Evolutionary conservation across 2,888 invertebrate species (phyloP).

Genomic region (Griposia aprilina): DNA sequence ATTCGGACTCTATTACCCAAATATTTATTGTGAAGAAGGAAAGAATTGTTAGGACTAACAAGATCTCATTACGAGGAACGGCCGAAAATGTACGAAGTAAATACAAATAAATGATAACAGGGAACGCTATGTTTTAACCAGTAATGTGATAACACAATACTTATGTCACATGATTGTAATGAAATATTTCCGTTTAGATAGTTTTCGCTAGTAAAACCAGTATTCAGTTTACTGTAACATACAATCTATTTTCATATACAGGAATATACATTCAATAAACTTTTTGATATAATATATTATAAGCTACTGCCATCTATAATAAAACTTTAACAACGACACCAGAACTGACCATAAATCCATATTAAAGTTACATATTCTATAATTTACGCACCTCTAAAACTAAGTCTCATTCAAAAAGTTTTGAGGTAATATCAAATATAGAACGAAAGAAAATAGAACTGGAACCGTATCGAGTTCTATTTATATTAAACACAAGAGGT

Average conservation of each 20-base stretch:
- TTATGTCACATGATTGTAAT: conserved; percentile 24
- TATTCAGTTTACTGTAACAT: neutral
- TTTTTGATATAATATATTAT: neutral
- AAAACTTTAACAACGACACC: neutral
- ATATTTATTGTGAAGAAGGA: conserved; percentile 25
- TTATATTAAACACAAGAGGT: conserved; percentile 54
- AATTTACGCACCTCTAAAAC: neutral
- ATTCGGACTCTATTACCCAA: neutral
- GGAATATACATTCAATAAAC: neutral
- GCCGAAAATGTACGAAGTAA: conserved; percentile 36
- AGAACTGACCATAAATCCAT: neutral
- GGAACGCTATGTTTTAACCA: conserved; percentile 8
- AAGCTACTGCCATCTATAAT: neutral
- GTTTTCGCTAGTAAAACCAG: neutral
- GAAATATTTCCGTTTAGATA: neutral
- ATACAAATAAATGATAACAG: conserved; percentile 30
- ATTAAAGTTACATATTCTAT: neutral
- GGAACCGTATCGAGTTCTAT: conserved; percentile 44
- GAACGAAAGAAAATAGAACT: conserved; percentile 42
- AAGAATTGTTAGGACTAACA: conserved; percentile 42
- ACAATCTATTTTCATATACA: neutral
- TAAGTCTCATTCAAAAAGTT: conserved; percentile 16
- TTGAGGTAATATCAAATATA: conserved; percentile 17
- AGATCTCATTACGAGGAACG: conserved; percentile 53
- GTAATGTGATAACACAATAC: conserved; percentile 16